Evolutionary conservation across 2,888 invertebrate species (phyloP), one percentile per base, ranked within the genome.

Genomic region (Leucophora obtusa): DNA sequence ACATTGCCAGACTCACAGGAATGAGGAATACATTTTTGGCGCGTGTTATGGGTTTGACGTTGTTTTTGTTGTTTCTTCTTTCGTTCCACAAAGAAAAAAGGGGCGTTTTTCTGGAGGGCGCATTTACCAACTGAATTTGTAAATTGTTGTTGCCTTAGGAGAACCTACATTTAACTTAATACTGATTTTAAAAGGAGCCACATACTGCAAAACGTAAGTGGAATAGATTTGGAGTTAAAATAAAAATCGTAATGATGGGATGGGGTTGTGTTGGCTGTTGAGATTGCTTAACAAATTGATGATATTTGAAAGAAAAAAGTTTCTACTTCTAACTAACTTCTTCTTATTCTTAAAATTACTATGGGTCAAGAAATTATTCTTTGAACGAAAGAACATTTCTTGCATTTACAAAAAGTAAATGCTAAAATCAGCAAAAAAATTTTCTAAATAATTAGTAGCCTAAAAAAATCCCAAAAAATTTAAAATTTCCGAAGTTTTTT

Each of bases 51-150:
- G 43, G 43, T 47, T 47, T 11, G 43, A 47, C 7, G 28, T 2
- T n/a, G 43, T 53, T 47, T 4, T 8, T 47, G 24, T 47, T 50
- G 38, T 14, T 17, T 59, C 7, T 35, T 21, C 28, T 28, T 54
- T 33, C 28, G 28, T 28, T 28, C 28, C 28, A 28, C 28, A 28
- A 28, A 6, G 28, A 43, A 28, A 68, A 77, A 66, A 70, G 56
- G 60, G 77, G 81, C 77, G 77, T 81, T 74, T 43, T 17, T 50
- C 70, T 66, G 60, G 73, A 70, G 77, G 77, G 69, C 38, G 60
- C 73, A 60, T 73, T 69, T 77, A 70, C 50, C 73, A 70, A 74
- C 65, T 77, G 77, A 73, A 81, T 77, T 77, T 77, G 60, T 43
- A 50, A 69, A 60, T 18, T 71, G 21, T 51, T 79, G 51, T 54